Evolutionary conservation across 2,797 vertebrate genomes (phyloP).

Genomic region (Chaenodraco wilsoni): DNA sequence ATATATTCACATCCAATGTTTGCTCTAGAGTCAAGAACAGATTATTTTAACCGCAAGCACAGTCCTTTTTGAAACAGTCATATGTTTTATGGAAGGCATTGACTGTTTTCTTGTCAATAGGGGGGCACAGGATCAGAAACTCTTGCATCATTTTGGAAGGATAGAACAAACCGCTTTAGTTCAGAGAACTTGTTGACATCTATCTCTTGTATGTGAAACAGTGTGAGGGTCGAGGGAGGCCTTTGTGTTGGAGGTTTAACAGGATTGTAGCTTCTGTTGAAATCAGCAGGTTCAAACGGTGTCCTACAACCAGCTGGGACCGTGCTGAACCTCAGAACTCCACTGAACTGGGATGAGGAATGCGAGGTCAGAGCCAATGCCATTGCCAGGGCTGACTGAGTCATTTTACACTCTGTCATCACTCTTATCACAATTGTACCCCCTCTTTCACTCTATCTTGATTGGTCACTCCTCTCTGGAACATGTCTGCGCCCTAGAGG

Average conservation of each 20-base stretch:
- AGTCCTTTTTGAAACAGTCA: background rate
- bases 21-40: background rate
- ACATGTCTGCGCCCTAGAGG: slow-evolving; percentile 70
- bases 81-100: background rate
- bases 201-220: background rate
- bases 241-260: slow-evolving; percentile 2
- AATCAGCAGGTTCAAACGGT: slow-evolving; percentile 32
- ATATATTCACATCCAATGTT: background rate
- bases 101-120: background rate
- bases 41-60: slow-evolving; percentile 9
- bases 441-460: slow-evolving; percentile 72
- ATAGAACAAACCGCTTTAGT: background rate
- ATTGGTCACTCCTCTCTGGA: slow-evolving; percentile 77
- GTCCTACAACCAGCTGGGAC: slow-evolving; percentile 42
- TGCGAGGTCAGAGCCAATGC: slow-evolving; percentile 64
- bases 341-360: slow-evolving; percentile 54
- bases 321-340: slow-evolving; percentile 30
- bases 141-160: background rate
- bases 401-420: slow-evolving; percentile 78
- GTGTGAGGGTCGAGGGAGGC: slow-evolving; percentile 3
- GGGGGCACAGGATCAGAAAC: slow-evolving; percentile 4
- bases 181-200: slow-evolving; percentile 18
- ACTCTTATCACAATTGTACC: slow-evolving; percentile 75
- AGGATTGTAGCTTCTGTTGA: slow-evolving; percentile 26
- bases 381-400: slow-evolving; percentile 66